Evolutionary conservation across 2,797 vertebrate species (phyloP).

Genomic region (Bradypodion pumilum): DNA sequence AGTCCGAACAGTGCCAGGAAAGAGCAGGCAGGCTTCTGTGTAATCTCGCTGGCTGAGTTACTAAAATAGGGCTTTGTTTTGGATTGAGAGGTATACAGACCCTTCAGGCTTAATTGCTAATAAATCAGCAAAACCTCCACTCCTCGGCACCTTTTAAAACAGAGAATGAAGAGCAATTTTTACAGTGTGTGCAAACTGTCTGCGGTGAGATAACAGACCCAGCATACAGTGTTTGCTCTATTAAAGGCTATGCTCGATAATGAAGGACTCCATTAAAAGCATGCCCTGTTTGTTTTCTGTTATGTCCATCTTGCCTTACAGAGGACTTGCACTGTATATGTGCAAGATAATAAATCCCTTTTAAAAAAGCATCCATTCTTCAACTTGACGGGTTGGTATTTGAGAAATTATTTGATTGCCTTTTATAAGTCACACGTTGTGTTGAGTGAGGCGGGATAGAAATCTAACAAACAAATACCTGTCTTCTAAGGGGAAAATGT

Average conservation of each 20-base stretch:
- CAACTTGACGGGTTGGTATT: constrained; percentile 51
- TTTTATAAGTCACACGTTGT: too few relatives aligned
- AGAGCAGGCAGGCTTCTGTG: constrained; percentile 57
- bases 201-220: constrained; percentile 86
- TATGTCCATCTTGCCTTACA: constrained; percentile 73
- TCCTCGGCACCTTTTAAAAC: constrained; percentile 81
- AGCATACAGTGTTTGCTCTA: constrained; percentile 78
- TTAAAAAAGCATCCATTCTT: constrained; percentile 46
- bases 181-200: constrained; percentile 83
- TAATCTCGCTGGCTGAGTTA: constrained; percentile 70
- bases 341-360: neutral
- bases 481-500: constrained; percentile 31
- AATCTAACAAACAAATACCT: too few relatives aligned
- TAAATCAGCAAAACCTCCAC: constrained; percentile 94
- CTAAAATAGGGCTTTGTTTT: constrained; percentile 74
- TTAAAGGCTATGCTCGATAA: constrained; percentile 84
- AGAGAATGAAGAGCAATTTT: constrained; percentile 93
- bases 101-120: constrained; percentile 96
- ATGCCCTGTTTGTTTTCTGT: constrained; percentile 84
- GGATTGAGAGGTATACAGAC: constrained; percentile 78
- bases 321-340: constrained; percentile 55
- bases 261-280: constrained; percentile 92
- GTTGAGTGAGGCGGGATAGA: too few relatives aligned
- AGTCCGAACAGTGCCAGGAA: constrained; percentile 58
- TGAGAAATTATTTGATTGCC: constrained; percentile 54